phyloP scores from a whole-genome alignment of 1,140 invertebrate genomes.

The Drosophila novamexicana region DNA sequence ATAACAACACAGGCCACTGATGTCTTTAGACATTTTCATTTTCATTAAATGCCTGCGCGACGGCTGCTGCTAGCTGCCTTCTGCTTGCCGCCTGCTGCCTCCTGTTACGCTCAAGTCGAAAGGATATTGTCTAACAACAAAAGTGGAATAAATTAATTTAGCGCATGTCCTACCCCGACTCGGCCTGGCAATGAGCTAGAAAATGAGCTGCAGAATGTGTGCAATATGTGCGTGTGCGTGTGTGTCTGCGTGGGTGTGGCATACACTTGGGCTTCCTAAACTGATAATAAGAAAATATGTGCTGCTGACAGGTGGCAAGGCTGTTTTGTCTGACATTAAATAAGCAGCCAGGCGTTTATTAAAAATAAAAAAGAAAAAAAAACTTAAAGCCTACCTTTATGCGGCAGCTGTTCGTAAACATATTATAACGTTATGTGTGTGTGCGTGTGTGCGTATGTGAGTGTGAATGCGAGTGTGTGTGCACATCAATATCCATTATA shows the following conservation, averaged over 20 bases:
- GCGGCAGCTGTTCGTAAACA: slow-evolving; percentile 43
- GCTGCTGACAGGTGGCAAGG: slow-evolving; percentile 73
- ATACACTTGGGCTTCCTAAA: slow-evolving; percentile 45
- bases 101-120: slow-evolving; percentile 56
- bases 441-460: slow-evolving; percentile 2
- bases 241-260: slow-evolving; percentile 36
- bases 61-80: slow-evolving; percentile 34
- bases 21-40: slow-evolving; percentile 74
- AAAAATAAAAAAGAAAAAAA: slow-evolving; percentile 56
- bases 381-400: slow-evolving; percentile 54
- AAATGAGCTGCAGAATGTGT: slow-evolving; percentile 77
- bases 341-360: slow-evolving; percentile 65
- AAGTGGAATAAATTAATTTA: slow-evolving; percentile 84
- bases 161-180: slow-evolving; percentile 57
- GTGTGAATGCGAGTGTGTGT: slow-evolving; percentile 5
- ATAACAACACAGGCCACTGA: slow-evolving; percentile 49
- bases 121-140: slow-evolving; percentile 82
- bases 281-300: slow-evolving; percentile 81
- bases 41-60: slow-evolving; percentile 76
- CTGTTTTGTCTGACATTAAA: slow-evolving; percentile 55
- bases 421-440: slow-evolving; percentile 8
- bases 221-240: slow-evolving; percentile 24
- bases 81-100: slow-evolving; percentile 24
- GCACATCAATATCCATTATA: slow-evolving; percentile 64
- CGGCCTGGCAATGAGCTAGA: slow-evolving; percentile 77